Evolutionary conservation across 1,140 invertebrate species (phyloP).

Genomic region (Aphaenogaster floridana): DNA sequence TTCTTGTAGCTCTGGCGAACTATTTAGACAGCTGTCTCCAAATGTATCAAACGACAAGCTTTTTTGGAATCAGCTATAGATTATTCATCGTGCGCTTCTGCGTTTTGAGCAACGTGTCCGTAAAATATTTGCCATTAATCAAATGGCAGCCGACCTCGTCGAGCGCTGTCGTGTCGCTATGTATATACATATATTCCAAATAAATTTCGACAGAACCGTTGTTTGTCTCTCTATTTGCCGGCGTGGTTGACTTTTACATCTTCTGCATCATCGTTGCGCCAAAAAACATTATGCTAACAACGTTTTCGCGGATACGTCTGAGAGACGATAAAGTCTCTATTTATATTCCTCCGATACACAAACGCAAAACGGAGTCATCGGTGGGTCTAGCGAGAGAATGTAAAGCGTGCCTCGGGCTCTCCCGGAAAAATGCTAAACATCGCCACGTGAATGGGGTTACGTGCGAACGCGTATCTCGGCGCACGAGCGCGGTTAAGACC

Average conservation of each 20-base stretch:
- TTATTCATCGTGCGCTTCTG: not conserved
- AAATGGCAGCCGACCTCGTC: not conserved
- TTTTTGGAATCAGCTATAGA: not conserved
- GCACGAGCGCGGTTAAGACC: conserved; percentile 11
- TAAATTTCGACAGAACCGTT: not conserved
- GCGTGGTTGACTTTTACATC: conserved; percentile 37
- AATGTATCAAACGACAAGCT: not conserved
- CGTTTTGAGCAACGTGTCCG: conserved; percentile 26
- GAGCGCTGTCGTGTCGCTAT: not conserved
- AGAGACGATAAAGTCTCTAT: conserved; percentile 78
- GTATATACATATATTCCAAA: not conserved
- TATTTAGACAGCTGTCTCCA: not conserved
- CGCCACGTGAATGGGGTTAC: conserved; percentile 32
- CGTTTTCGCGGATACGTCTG: conserved; percentile 65
- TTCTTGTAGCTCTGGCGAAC: not conserved
- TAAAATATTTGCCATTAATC: conserved; percentile 53
- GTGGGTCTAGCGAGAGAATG: conserved; percentile 29
- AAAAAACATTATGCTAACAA: conserved; percentile 75
- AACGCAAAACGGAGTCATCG: conserved; percentile 60
- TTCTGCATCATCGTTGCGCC: conserved; percentile 36
- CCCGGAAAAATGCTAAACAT: conserved; percentile 46
- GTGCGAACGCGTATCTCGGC: conserved; percentile 24
- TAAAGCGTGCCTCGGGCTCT: conserved; percentile 8
- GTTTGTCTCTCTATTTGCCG: conserved; percentile 1
- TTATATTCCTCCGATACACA: conserved; percentile 77